Evolutionary conservation across 2,113 vertebrate genomes (phyloP).

Genomic region (Mandrillus leucophaeus): DNA sequence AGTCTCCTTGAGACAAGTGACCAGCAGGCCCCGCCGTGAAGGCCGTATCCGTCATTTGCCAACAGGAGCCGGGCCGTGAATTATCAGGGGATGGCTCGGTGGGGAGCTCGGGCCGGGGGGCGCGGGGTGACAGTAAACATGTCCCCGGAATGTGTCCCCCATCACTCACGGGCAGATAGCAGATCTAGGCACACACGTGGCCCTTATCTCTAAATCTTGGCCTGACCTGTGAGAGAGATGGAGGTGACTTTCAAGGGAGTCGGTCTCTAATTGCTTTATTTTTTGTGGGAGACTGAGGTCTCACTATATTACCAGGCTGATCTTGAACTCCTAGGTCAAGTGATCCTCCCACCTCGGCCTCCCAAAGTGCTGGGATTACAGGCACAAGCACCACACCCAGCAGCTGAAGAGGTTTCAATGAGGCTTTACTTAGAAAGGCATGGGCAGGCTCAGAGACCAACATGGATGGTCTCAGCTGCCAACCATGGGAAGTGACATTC

Average conservation of each 20-base stretch:
- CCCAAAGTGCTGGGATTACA: too few species aligned
- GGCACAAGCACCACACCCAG: too few species aligned
- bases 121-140: constrained; percentile 97
- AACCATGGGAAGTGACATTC: background rate
- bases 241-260: constrained; percentile 95
- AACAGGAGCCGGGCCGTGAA: constrained; percentile 91
- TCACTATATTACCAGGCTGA: too few species aligned
- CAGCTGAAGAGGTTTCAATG: fast-evolving
- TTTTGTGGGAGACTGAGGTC: too few species aligned
- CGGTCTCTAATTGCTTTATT: constrained; percentile 75
- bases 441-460: background rate
- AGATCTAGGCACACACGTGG: constrained; percentile 92
- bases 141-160: constrained; percentile 92
- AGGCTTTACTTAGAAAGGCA: fast-evolving
- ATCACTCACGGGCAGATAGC: constrained; percentile 96
- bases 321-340: too few species aligned
- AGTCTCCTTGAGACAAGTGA: constrained; percentile 98
- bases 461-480: fast-evolving
- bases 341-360: too few species aligned
- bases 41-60: constrained; percentile 95
- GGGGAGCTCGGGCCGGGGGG: constrained; percentile 85
- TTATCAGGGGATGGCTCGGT: constrained; percentile 89
- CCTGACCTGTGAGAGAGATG: constrained; percentile 90
- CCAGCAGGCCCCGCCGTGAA: constrained; percentile 89
- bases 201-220: constrained; percentile 93